Conservation (phyloP, 2,113 vertebrate genomes). For the Pluvialis apricaria region DNA sequence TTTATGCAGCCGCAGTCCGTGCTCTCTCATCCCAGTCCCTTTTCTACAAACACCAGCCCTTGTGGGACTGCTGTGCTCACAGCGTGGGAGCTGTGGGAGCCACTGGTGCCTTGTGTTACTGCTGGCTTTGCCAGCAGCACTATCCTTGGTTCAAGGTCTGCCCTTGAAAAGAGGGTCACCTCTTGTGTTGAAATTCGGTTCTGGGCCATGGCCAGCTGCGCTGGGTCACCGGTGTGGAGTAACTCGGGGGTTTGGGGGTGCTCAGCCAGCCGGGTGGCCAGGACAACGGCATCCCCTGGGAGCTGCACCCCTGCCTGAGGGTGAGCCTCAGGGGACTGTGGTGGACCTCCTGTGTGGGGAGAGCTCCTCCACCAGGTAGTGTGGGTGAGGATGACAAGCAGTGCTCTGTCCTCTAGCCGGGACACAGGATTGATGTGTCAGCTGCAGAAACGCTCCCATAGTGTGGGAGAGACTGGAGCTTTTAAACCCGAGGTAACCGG, state of each 20-base stretch:
- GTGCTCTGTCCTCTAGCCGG: rapidly evolving
- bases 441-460: background rate
- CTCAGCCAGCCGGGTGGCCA: rapidly evolving
- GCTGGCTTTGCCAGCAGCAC: background rate
- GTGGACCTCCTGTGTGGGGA: rapidly evolving
- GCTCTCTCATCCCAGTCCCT: too few species aligned
- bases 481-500: rapidly evolving
- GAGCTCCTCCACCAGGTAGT: background rate
- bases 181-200: rapidly evolving
- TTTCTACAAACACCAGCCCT: too few species aligned
- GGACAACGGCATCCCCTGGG: background rate
- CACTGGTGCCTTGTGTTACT: background rate
- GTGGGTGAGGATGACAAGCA: background rate
- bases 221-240: background rate
- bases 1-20: too few species aligned
- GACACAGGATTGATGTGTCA: rapidly evolving
- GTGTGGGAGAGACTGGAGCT: background rate
- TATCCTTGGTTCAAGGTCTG: background rate
- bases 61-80: too few species aligned
- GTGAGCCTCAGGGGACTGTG: rapidly evolving
- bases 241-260: background rate
- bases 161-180: background rate
- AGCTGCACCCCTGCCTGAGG: rapidly evolving
- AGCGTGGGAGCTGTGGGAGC: too few species aligned
- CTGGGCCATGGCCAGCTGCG: rapidly evolving